Percentiles rank a stretch among this genome's conserved stretches.
phyloP scores from a whole-genome alignment of 2,888 invertebrate genomes.

The Chalcis sispes region DNA sequence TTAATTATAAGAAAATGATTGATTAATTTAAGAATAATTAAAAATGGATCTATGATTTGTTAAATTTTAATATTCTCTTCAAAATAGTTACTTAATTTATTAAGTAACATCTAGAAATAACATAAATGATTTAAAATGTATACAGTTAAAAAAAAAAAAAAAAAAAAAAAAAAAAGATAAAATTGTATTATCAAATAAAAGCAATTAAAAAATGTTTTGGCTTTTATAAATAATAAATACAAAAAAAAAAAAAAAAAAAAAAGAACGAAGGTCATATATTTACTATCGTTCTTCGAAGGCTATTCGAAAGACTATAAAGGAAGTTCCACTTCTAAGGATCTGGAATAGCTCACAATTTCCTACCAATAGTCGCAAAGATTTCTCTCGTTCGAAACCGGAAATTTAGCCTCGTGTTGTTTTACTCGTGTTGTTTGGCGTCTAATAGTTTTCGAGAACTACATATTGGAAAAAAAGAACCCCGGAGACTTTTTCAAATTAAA shows the following conservation, averaged over 20 bases:
- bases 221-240: neutral
- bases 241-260: neutral
- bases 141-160: too few species aligned
- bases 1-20: too few species aligned
- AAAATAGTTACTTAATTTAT: too few species aligned
- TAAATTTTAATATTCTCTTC: too few species aligned
- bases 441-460: slow-evolving; percentile 41
- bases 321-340: slow-evolving; percentile 13
- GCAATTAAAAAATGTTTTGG: too few species aligned
- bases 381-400: slow-evolving; percentile 49
- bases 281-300: slow-evolving; percentile 41
- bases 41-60: too few species aligned
- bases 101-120: too few species aligned
- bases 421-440: neutral
- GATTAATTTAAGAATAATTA: too few species aligned
- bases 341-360: slow-evolving; percentile 29
- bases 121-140: neutral
- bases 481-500: neutral
- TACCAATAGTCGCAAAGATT: slow-evolving; percentile 10
- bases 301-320: slow-evolving; percentile 6
- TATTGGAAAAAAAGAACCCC: neutral
- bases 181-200: too few species aligned
- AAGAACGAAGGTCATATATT: slow-evolving; percentile 18
- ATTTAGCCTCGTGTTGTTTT: slow-evolving; percentile 51
- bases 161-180: too few species aligned